Evolutionary conservation across 1,140 invertebrate species (phyloP), one percentile per base, ranked within the genome.

Genomic region (Drosophila equinoxialis): DNA sequence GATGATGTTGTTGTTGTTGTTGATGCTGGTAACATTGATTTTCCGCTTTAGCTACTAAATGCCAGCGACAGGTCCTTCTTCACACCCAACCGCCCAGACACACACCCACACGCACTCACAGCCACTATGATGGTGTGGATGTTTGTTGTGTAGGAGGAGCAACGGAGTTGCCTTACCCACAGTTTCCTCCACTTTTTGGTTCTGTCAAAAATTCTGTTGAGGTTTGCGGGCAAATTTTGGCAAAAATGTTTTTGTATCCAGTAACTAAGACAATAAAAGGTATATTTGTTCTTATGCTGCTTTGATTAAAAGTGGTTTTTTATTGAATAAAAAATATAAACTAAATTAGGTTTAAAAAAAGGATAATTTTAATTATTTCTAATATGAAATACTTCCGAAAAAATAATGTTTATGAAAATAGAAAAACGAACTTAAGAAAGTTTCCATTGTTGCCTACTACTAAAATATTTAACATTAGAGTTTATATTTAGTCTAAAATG

Each of bases 181-280:
- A 65, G 62, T 60, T 69, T 41, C 45, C 35, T 37, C 60, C 51
- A 17, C 61, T 48, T 45, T 6, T 23, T 51, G n/a, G 17, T 30
- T 64, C 42, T 39, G 35, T 55, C 55, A 63, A 75, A 89, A 83
- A 84, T 89, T 64, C 81, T 81, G 81, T 89, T 84, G 84, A 90
- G 84, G 84, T 89, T 87, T 87, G 84, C 84, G 80, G 84, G 80
- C 77, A 87, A 78, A 87, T 89, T 84, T 87, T 80, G 80, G 77
- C 62, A 83, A 71, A 80, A 87, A 81, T 89, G 80, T 87, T 84
- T 84, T 70, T 81, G 65, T 82, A 71, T 61, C 61, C 42, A 66
- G 45, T 41, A 58, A 55, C 7, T 41, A 14, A 57, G 67, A 1
- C 30, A 23, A 11, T 17, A 8, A 8, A 62, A 73, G 73, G 74